Conservation (phyloP, 2,888 invertebrate species). For the Branchinecta sandiegonensis region DNA sequence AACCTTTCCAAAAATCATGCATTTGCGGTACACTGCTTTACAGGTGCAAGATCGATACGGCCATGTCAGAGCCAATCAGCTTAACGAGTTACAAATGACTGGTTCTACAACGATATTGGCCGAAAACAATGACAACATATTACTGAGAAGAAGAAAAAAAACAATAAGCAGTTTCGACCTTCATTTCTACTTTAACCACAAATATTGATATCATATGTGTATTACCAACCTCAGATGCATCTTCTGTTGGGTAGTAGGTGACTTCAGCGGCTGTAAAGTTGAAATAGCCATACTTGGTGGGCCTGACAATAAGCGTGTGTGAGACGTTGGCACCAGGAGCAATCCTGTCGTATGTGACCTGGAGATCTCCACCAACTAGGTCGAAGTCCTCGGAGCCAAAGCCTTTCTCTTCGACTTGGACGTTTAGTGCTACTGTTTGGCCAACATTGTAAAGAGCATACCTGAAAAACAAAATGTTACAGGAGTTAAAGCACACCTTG, state of each 20-base stretch:
- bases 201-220: conserved; percentile 29
- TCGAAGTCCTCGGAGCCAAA: conserved; percentile 86
- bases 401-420: conserved; percentile 72
- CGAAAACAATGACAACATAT: conserved; percentile 19
- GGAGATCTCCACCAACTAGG: conserved; percentile 69
- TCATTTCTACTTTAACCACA: background rate
- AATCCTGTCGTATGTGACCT: conserved; percentile 51
- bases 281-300: conserved; percentile 79
- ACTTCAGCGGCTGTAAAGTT: conserved; percentile 94
- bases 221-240: conserved; percentile 47
- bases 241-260: conserved; percentile 71
- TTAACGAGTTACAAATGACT: conserved; percentile 24
- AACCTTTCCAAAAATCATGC: no score
- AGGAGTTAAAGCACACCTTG: background rate
- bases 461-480: conserved; percentile 27
- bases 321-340: conserved; percentile 84
- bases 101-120: conserved; percentile 3
- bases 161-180: background rate
- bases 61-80: background rate
- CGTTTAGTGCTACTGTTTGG: conserved; percentile 71
- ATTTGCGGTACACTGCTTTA: no score
- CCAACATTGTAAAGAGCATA: conserved; percentile 91
- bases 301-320: conserved; percentile 80
- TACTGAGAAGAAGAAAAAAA: background rate
- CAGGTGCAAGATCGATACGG: no score